phyloP scores from a whole-genome alignment of 2,113 vertebrate genomes.

The Sialia sialis region DNA sequence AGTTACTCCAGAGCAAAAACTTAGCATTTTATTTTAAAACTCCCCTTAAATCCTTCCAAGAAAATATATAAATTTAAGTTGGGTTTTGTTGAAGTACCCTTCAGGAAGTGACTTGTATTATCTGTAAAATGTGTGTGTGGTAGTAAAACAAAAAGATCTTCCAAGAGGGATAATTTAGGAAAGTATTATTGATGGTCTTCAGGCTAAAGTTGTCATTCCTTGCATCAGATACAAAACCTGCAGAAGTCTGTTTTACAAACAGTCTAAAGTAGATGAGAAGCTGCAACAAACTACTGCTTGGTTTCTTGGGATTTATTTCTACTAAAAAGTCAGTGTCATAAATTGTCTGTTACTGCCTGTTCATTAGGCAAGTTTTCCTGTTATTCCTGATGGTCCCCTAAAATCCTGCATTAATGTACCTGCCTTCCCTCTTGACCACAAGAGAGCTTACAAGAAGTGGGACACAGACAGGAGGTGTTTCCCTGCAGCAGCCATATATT shows the following conservation, averaged over 20 bases:
- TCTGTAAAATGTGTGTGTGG: neutral
- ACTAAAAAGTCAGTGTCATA: neutral
- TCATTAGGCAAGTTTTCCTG: neutral
- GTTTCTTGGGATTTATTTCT: neutral
- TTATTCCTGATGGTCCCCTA: neutral
- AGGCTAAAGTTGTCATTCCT: neutral
- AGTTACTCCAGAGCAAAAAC: neutral
- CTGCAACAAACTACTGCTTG: neutral
- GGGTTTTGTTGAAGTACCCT: neutral
- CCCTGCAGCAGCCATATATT: neutral
- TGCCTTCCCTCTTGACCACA: neutral
- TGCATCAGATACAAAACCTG: neutral
- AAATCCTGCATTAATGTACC: neutral
- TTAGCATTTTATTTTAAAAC: neutral
- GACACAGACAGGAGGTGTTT: neutral
- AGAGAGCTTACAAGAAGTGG: neutral
- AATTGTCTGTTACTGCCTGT: neutral
- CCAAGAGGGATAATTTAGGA: neutral
- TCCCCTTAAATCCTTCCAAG: neutral
- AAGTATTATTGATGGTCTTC: neutral
- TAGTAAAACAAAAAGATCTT: neutral
- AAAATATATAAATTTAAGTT: neutral
- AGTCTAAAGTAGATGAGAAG: neutral
- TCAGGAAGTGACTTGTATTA: neutral
- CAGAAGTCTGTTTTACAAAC: neutral